Evolutionary conservation across 2,797 vertebrate species (phyloP).

Genomic region (Psittacula echo): DNA sequence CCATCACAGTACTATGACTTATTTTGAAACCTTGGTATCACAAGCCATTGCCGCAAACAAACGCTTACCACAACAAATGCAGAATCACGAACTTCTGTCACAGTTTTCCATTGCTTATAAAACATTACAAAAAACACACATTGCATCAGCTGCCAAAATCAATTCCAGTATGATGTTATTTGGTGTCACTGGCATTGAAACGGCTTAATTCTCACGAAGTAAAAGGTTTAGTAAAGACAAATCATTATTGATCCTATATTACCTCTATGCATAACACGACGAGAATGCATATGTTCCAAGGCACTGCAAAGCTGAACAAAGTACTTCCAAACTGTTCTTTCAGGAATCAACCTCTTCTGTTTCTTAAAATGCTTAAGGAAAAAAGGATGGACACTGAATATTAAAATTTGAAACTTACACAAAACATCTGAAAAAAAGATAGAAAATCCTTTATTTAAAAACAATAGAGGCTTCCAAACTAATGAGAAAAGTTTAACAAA

Average conservation of each 20-base stretch:
- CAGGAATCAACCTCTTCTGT: conserved; percentile 95
- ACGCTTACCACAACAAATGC: background rate
- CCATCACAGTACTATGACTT: background rate
- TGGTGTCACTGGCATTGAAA: background rate
- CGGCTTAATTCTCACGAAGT: background rate
- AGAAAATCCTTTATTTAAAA: background rate
- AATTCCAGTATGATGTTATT: background rate
- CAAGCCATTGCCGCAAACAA: background rate
- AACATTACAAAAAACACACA: background rate
- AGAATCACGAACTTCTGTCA: background rate
- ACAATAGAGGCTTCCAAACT: background rate
- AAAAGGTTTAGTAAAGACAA: background rate
- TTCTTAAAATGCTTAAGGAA: conserved; percentile 95
- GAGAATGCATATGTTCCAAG: conserved; percentile 97
- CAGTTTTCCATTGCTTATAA: background rate
- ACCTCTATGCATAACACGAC: conserved; percentile 98
- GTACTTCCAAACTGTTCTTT: conserved; percentile 98
- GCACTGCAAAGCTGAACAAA: conserved; percentile 99
- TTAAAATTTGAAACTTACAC: background rate
- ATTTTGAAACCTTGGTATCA: background rate
- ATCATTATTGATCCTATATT: conserved; percentile 16
- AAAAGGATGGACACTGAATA: background rate
- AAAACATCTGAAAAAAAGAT: background rate
- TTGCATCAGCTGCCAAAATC: background rate
- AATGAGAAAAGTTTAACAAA: background rate